Base-by-base conservation (phyloP, 2,888 invertebrate species). In the Blastobasis lacticolella region DNA sequence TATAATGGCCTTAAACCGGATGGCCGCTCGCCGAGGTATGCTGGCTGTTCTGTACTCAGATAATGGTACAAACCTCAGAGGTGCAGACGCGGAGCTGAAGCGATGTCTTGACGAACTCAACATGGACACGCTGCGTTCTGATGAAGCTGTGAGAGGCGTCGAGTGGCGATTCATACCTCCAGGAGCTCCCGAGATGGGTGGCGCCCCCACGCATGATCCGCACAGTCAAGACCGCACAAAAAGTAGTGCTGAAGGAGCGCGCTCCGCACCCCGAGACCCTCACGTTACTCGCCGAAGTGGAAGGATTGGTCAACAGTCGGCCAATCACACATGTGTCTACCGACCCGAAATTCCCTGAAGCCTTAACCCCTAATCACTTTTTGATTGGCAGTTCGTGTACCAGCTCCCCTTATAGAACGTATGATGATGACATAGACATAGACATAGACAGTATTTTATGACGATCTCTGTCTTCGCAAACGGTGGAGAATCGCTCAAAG, bases 251-350 rank as follows among this genome's bases (percentile, higher is more conserved):
- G 2, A 53, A 56, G 9, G 54, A 55, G n/a, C 50, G 51, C 5
- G 53, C 55, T 0, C 58, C 60, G 1, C 49, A 46, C 5, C 43
- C 42, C 7, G 57, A 61, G 6, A 52, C 49, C 4, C 45, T 61
- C 4, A 5, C 57, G 0, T 36, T 56, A 5, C 23, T 59, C 9
- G 47, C 50, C 7, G 57, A 60, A 45, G 56, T 50, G 5, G 60
- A 60, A 38, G 47, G 46, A 0, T 6, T 51, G 0, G 54, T 60
- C 1, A 60, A 60, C 41, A 49, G 80, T 38, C 81, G 65, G 61
- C 80, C 81, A 54, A 72, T 81, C 49, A 74, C 84, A 78, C 61
- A 49, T 67, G 71, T 58, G 46, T 53, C 57, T 5, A 47, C 5
- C 5, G 53, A 54, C 43, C 51, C 56, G 0, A 40, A 49, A 3